Evolutionary conservation across 1,140 invertebrate species (phyloP), one percentile per base, ranked within the genome.

Genomic region (Epicauta chinensis): DNA sequence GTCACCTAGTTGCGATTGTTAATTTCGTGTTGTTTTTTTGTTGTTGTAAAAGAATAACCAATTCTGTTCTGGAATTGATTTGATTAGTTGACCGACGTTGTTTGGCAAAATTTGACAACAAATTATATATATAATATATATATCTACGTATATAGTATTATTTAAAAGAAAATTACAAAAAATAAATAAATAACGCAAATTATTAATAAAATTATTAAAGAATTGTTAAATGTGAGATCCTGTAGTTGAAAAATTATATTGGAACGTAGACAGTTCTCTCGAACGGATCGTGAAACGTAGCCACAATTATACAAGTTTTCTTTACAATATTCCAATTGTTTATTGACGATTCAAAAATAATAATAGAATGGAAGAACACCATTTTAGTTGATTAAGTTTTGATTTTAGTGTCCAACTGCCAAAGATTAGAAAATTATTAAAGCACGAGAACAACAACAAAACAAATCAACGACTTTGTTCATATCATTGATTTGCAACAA

Each of bases 151-250:
- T 37, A 43, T 23, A 23, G 23, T 23, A 17, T 39, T 39, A 39
- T 15, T 11, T 39, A 10, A 39, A 39, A 39, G 7, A 34, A 34
- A 34, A 34, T n/a, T 34, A 34, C 6, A 7, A 34, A 34, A 45
- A 34, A 3, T 12, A 34, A 12, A 34, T n/a, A 34, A 34, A 34
- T n/a, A 34, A n/a, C 12, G 12, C 10, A 34, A 34, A 34, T 9
- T 34, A 34, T 9, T 34, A 34, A 34, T 34, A 23, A 23, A 23
- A 7, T 23, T 23, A 23, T 23, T 23, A 23, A 23, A 23, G 23
- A 23, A 55, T 63, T 63, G 63, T 65, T 65, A 59, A 57, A 59
- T 59, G 59, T 63, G 59, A 61, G 61, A 65, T 65, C 56, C 53
- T 60, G 57, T 65, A 65, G 61, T 63, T 59, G 32, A 34, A 34